phyloP scores from a whole-genome alignment of 2,888 invertebrate species.

The Eupithecia vulgata region DNA sequence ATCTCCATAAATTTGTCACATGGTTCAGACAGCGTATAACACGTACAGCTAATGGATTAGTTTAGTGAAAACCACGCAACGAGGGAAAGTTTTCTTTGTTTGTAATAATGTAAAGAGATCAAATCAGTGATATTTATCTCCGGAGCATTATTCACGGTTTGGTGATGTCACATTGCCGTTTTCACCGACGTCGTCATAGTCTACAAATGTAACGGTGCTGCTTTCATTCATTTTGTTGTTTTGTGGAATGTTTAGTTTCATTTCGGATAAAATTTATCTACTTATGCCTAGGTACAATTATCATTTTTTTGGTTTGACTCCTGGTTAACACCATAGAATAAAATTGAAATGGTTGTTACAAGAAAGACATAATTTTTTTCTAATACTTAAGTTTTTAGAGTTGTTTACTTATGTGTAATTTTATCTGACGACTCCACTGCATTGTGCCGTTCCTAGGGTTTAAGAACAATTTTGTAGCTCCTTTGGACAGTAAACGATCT shows the following conservation, averaged over 20 bases:
- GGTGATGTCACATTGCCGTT: constrained; percentile 63
- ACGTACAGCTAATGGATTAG: constrained; percentile 35
- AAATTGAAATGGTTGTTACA: too few species aligned
- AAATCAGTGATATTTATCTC: constrained; percentile 54
- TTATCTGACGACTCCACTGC: too few species aligned
- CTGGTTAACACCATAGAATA: too few species aligned
- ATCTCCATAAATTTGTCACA: constrained; percentile 17
- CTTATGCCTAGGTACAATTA: not conserved
- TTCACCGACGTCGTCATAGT: constrained; percentile 48
- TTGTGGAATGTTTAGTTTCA: constrained; percentile 4
- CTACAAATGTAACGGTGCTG: constrained; percentile 50
- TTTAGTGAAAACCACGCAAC: constrained; percentile 43
- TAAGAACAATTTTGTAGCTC: too few species aligned
- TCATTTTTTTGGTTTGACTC: not conserved
- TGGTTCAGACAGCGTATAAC: constrained; percentile 13
- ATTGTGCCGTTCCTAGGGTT: too few species aligned
- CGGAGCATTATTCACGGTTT: constrained; percentile 58
- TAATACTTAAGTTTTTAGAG: too few species aligned
- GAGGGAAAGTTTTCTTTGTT: constrained; percentile 46
- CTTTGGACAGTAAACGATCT: too few species aligned
- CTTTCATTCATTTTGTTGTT: constrained; percentile 30
- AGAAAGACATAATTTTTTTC: too few species aligned
- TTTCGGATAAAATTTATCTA: not conserved
- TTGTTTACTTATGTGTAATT: too few species aligned
- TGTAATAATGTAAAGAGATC: constrained; percentile 46